Evolutionary conservation across 2,888 invertebrate genomes (phyloP).

Genomic region (Leptopilina syphax): DNA sequence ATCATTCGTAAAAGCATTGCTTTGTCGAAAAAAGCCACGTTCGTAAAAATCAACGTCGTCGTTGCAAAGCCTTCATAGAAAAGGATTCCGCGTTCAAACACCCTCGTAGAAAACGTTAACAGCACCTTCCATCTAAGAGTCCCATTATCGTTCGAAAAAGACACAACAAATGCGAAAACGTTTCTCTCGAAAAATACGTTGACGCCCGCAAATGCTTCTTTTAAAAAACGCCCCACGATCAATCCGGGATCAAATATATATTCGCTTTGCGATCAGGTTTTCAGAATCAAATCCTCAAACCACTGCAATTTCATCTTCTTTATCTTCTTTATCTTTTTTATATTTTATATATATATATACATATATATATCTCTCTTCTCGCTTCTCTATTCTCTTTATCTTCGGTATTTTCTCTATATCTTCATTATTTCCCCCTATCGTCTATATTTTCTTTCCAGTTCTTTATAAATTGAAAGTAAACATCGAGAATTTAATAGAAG

Average conservation of each 20-base stretch:
- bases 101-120: constrained; percentile 33
- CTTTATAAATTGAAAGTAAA: no score
- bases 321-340: background rate
- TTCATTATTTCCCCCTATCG: no score
- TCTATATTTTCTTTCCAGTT: no score
- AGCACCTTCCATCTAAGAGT: constrained; percentile 35
- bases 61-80: constrained; percentile 25
- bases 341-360: no score
- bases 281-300: constrained; percentile 9
- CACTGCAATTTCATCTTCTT: constrained; percentile 1
- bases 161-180: constrained; percentile 38
- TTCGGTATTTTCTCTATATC: no score
- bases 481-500: no score
- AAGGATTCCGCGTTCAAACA: constrained; percentile 28
- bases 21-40: constrained; percentile 32
- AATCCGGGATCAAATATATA: constrained; percentile 26
- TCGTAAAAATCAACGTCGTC: constrained; percentile 36
- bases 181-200: constrained; percentile 7
- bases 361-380: no score
- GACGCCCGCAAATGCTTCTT: no score
- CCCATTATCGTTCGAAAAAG: constrained; percentile 26
- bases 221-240: constrained; percentile 20
- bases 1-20: constrained; percentile 35
- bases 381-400: no score
- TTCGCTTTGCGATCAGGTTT: constrained; percentile 1